Evolutionary conservation across 92 coral and sea anemone genomes (phyloP), one percentile per base, ranked within the genome.

Genomic region (Epizoanthus illoricatus): DNA sequence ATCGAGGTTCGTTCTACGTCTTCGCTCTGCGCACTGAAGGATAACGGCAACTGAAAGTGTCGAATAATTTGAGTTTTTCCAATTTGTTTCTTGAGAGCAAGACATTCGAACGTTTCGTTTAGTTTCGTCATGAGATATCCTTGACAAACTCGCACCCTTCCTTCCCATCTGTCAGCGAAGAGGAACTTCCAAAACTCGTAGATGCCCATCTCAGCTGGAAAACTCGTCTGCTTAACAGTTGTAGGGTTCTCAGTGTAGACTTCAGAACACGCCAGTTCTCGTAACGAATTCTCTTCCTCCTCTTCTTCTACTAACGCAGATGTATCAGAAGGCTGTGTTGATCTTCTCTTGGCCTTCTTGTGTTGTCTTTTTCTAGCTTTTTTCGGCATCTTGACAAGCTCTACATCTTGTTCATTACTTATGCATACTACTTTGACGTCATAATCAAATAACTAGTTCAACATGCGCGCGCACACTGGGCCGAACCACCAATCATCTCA

Each of bases 121-220:
- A 92, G 64, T 79, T 81, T 90, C 39, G 79, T 84, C 94, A 88
- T 85, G 12, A 88, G 84, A 5, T 87, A 91, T 13, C 97, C 97
- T 15, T 92, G 94, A 21, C 97, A 92, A 3, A 92, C 89, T 62
- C 97, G 75, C 18, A 92, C 45, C 36, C 97, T 85, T 59, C 97
- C 93, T 74, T 69, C 81, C 94, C 94, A 91, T 3, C 8, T 39
- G 9, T 73, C 23, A 7, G 78, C 83, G 42, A 75, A 81, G 36
- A 84, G 86, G 64, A 86, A 92, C 69, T 88, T 69, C 94, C 92
- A 92, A 71, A 92, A 92, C 69, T 92, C 90, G 9, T 58, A 47
- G 11, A 72, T 42, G 41, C 88, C 89, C 92, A 92, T 66, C 13
- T 86, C 54, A 75, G 56, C 52, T 64, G 89, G 68, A 3, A 63